Base-by-base conservation (phyloP, 2,113 vertebrate genomes). In the Nesogale talazaci region DNA sequence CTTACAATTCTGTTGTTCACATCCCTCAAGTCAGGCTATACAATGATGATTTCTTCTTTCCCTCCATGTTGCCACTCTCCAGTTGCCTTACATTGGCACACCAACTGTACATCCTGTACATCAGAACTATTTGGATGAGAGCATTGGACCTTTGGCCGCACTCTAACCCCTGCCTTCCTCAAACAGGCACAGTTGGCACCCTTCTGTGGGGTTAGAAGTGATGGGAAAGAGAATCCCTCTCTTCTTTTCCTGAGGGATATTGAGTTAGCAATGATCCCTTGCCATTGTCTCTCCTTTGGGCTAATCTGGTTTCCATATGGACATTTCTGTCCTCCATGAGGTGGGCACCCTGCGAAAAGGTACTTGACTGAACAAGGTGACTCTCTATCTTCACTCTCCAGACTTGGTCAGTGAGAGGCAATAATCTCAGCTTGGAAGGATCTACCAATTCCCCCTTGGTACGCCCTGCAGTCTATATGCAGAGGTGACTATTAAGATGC, bases 71-170 rank as follows among this genome's bases (percentile, higher is more conserved):
- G 59, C 52, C 2, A 1, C 10, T 61, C 85, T 83, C 87, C 63
- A 10, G 6, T 25, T 6, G 0, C 29, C 52, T 67, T 69, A 17
- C 0, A 25, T 5, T 31, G 38, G 42, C 27, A 27, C 8, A 6
- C 31, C 8, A 34, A 83, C 4, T 3, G 29, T 4, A 14, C 38
- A 20, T 70, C 36, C 46, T 29, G 3, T 82, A 20, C 78, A 23
- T 74, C 4, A 22, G 15, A 72, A 31, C 38, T 20, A 25, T 34
- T 61, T 70, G 65, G 86, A 79, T 74, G 16, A 79, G 0, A 52
- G 5, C 2, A 8, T 34, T 59, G 10, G 11, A 1, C 46, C 36
- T 59, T 38, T 9, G 19, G 1, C 10, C 3, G 17, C 14, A 11
- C 23, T 4, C 42, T 12, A 17, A 3, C 40, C 23, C 22, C 8